phyloP scores from a whole-genome alignment of 2,113 vertebrate genomes.

The Tichodroma muraria region DNA sequence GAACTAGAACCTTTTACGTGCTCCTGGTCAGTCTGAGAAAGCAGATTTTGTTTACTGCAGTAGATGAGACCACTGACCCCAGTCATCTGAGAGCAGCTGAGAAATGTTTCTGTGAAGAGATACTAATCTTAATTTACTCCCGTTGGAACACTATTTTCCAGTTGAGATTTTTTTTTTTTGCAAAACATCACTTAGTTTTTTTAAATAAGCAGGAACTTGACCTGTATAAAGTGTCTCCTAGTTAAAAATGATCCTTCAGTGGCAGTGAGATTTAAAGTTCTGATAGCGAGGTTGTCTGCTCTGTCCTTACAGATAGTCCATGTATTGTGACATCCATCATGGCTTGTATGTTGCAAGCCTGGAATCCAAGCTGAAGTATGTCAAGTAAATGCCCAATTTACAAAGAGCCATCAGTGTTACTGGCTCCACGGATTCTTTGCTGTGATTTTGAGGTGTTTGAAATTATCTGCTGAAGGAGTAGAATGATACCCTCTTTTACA shows the following conservation, averaged over 20 bases:
- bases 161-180: not conserved
- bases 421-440: not conserved
- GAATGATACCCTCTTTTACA: not conserved
- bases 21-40: not conserved
- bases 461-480: not conserved
- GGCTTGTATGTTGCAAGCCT: not conserved
- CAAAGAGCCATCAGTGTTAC: not conserved
- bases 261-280: not conserved
- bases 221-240: not conserved
- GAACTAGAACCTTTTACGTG: not conserved
- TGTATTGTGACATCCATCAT: not conserved
- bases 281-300: not conserved
- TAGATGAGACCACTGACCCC: not conserved
- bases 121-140: not conserved
- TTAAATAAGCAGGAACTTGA: not conserved
- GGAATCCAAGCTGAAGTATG: not conserved
- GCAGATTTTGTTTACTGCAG: not conserved
- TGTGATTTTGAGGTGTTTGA: not conserved
- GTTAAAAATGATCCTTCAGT: not conserved
- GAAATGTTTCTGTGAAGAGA: slow-evolving; percentile 3
- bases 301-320: not conserved
- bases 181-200: slow-evolving; percentile 16
- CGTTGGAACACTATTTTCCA: not conserved
- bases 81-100: slow-evolving; percentile 2
- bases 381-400: accelerated